Base-by-base conservation (phyloP, 35 echinoderm and acorn worm species). In the Lytechinus pictus region DNA sequence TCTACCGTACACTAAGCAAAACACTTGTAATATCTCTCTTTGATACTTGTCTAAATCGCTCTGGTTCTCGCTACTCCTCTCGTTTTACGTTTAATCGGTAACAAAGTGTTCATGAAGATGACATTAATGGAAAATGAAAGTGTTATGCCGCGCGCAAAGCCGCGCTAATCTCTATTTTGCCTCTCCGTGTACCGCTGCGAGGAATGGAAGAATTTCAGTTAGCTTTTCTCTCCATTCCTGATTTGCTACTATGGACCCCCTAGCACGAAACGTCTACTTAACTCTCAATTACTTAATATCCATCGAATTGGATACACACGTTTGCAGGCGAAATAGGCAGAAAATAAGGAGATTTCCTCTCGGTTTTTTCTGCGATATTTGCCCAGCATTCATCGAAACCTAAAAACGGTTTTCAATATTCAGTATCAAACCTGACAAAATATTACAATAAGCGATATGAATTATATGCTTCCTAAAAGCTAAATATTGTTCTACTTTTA, bases 111-210 rank as follows among this genome's bases (percentile, higher is more conserved):
- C 52, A 54, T 90, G 52, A 90, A 90, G 29, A 52, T 54, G 88
- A 54, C 28, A 90, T 28, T 90, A 90, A 90, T 90, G 88, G 88
- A 54, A 52, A 90, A 90, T 90, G 88, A 90, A 90, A 90, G 88
- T 90, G 88, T 52, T 90, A 52, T 90, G 88, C 29, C 88, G 88
- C 88, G 88, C 88, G 88, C 29, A 52, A 54, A 90, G 33, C 52
- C 88, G 88, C 28, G 88, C 88, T 90, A 90, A 90, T 90, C 88
- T 90, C 29, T 52, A 28, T 79, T 79, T 79, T 79, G 21, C 66
- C 66, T 24, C 66, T 16, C 66, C 66, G 19, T 79, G 66, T 79
- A 79, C 66, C n/a, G 66, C 66, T 79, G 66, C 66, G 66, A 79
- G 66, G 66, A 16, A 79, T 16, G 19, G 66, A 16, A n/a, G 66